Percentiles rank a stretch among this genome's conserved stretches.
phyloP scores from a whole-genome alignment of 2,113 vertebrate species.

The Gnathochromis pfefferi region DNA sequence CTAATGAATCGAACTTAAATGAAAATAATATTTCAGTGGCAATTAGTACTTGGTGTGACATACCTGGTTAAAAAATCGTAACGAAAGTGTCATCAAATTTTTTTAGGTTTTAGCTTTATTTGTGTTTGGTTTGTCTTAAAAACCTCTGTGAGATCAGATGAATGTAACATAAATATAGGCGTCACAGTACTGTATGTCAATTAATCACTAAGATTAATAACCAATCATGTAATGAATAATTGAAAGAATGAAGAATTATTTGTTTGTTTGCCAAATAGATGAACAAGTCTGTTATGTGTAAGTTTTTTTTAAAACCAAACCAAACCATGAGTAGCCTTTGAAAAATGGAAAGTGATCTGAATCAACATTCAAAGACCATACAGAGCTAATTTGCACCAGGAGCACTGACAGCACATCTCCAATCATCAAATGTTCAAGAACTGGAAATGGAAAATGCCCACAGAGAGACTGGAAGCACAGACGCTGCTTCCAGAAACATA shows the following conservation, averaged over 20 bases:
- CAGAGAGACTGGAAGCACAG: background rate
- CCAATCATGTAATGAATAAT: background rate
- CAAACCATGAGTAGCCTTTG: background rate
- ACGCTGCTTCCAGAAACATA: background rate
- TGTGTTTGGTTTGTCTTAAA: background rate
- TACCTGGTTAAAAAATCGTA: background rate
- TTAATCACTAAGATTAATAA: background rate
- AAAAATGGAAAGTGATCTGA: background rate
- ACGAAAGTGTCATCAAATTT: accelerated
- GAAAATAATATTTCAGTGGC: background rate
- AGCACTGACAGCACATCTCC: background rate
- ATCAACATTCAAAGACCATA: background rate
- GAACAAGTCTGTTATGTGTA: background rate
- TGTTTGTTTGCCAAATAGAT: background rate
- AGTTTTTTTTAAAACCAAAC: background rate
- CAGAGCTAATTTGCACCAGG: background rate
- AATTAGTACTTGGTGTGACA: background rate
- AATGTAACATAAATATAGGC: background rate
- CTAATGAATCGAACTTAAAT: background rate
- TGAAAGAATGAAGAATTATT: too few species aligned
- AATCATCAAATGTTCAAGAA: background rate
- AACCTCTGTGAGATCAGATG: background rate
- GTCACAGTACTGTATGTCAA: background rate
- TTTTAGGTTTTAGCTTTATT: background rate
- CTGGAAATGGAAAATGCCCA: background rate